phyloP scores from a whole-genome alignment of 2,797 vertebrate genomes.

The Mus spretus region DNA sequence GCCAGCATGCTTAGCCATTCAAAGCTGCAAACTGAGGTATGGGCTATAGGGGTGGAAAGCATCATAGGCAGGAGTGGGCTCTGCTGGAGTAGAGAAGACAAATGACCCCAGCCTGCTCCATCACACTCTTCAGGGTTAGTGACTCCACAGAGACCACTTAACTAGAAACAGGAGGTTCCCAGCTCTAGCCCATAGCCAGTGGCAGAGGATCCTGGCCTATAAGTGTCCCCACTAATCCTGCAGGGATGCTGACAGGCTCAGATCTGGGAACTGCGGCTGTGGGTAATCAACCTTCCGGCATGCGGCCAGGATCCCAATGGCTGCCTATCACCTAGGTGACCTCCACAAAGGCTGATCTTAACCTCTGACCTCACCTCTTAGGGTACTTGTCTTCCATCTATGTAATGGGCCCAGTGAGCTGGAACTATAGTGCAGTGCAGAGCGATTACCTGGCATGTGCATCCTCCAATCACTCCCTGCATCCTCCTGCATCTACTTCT shows the following conservation, averaged over 20 bases:
- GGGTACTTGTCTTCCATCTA: background rate
- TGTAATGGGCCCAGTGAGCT: background rate
- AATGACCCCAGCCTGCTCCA: background rate
- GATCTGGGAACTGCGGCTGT: background rate
- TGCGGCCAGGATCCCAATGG: background rate
- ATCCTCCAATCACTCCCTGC: background rate
- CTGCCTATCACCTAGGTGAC: background rate
- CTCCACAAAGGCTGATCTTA: background rate
- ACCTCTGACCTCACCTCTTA: background rate
- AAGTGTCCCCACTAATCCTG: background rate
- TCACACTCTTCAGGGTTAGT: no score
- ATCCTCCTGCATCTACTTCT: background rate
- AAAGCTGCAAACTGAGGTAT: no score
- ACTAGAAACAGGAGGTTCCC: background rate
- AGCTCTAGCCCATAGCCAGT: background rate
- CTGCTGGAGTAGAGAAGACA: background rate
- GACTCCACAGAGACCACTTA: background rate
- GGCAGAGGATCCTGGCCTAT: background rate
- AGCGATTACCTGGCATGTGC: background rate
- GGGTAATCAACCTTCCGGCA: background rate
- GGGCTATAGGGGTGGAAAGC: fast-evolving
- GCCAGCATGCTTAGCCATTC: fast-evolving
- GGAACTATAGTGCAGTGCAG: background rate
- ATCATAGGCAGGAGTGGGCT: background rate
- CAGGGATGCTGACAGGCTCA: background rate